Conservation (phyloP, 2,113 vertebrate species). For the Strigops habroptila region DNA sequence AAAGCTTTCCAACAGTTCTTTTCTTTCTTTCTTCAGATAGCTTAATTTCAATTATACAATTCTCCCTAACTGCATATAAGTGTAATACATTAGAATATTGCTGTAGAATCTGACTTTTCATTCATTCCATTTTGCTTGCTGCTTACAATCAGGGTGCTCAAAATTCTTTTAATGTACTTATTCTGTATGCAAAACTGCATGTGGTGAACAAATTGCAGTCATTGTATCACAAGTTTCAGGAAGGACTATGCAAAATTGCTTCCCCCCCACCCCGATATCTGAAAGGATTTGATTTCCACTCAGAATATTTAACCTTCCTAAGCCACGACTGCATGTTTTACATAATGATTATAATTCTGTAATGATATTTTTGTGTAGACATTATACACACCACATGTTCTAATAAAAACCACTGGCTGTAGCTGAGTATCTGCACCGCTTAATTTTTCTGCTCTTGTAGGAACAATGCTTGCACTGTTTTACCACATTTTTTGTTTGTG, state of each 20-base stretch:
- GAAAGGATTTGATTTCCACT: conserved; percentile 50
- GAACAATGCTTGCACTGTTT: conserved; percentile 20
- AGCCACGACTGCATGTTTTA: conserved; percentile 34
- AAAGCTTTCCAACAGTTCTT: background rate
- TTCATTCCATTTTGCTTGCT: conserved; percentile 42
- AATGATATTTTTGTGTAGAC: conserved; percentile 22
- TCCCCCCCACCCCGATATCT: background rate
- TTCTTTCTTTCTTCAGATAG: conserved; percentile 38
- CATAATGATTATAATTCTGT: conserved; percentile 43
- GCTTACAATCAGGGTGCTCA: background rate
- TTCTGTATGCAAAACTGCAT: conserved; percentile 50
- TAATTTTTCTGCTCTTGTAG: background rate
- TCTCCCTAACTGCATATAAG: conserved; percentile 44
- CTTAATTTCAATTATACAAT: conserved; percentile 57
- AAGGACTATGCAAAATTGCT: conserved; percentile 14
- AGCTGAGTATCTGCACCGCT: background rate
- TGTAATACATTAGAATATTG: conserved; percentile 43
- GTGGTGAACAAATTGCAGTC: conserved; percentile 50
- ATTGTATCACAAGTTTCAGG: conserved; percentile 51
- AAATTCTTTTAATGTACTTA: conserved; percentile 27
- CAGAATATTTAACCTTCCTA: conserved; percentile 54
- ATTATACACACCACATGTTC: conserved; percentile 11
- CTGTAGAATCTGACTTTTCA: conserved; percentile 9
- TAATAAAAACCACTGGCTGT: conserved; percentile 16
- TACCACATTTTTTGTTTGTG: background rate